Base-by-base conservation (phyloP, 2,797 vertebrate species). In the Enteromius thamalakanensis region DNA sequence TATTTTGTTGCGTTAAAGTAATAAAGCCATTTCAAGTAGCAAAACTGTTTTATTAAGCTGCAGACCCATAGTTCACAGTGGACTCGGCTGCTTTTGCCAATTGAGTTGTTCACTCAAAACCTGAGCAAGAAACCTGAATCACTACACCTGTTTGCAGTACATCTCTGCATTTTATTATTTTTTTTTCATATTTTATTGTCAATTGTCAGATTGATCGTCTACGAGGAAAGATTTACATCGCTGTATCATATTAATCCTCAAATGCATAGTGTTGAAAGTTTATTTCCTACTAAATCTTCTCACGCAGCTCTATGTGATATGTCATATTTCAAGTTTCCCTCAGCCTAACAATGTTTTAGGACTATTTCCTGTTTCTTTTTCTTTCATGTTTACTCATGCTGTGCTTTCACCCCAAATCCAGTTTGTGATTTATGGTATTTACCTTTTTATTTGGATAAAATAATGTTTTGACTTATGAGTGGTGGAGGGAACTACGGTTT, bases 401-500 rank as follows among this genome's bases (percentile, higher is more conserved):
- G n/a, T 81, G n/a, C 55, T 86, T 75, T 58, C 21, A 68, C 60
- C 3, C 37, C 55, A 58, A 67, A 49, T 53, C 34, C 47, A 65
- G 32, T 45, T 42, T 62, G 15, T n/a, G 42, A 68, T 74, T 86
- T 83, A 76, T 15, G 14, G n/a, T 82, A 64, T 68, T 82, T 74
- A 62, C 70, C 7, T n/a, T 42, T 68, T 55, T 76, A 51, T 76
- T 79, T 60, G 40, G 47, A 37, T 51, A 14, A 47, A 47, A 47
- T 51, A 79, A 77, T 80, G 78, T 80, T 58, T 80, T 85, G 71
- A 69, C 51, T 82, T 60, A 26, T 26, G 60, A 78, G 70, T 53
- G 76, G 79, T 84, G 79, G 79, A 65, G 65, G 40, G 34, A 65
- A 40, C 32, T 84, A 64, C 7, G 29, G 71, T 65, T 87, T 87